Percentiles rank a stretch among this genome's conserved stretches.
phyloP scores from a whole-genome alignment of 2,113 vertebrate species.

The Anser cygnoides region DNA sequence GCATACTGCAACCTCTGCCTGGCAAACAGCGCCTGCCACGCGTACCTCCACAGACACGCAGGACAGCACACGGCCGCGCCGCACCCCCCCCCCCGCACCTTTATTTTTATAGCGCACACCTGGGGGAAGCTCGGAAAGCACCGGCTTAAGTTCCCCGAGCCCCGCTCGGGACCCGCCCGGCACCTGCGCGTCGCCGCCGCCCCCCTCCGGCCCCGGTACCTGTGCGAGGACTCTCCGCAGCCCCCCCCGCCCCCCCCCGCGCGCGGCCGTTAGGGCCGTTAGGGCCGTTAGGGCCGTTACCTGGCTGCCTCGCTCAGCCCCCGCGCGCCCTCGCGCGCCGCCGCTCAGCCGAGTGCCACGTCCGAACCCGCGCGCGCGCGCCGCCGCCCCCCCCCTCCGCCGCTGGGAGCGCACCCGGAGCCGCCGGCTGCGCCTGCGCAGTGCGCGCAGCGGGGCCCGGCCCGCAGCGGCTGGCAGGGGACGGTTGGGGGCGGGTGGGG shows the following conservation, averaged over 20 bases:
- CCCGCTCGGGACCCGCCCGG: too few relatives aligned
- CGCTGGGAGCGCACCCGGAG: not conserved
- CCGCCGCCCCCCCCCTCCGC: not conserved
- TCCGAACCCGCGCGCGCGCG: too few relatives aligned
- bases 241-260: too few relatives aligned
- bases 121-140: not conserved
- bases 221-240: too few relatives aligned
- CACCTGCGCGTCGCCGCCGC: not conserved
- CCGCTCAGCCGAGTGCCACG: too few relatives aligned
- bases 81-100: accelerated
- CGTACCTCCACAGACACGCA: accelerated
- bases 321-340: too few relatives aligned
- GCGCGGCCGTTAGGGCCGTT: too few relatives aligned
- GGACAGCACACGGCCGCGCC: accelerated
- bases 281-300: too few relatives aligned
- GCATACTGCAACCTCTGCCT: accelerated
- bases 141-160: not conserved
- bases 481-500: not conserved
- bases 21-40: accelerated
- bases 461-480: not conserved
- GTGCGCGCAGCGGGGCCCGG: not conserved
- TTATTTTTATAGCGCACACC: too few relatives aligned
- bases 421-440: not conserved
- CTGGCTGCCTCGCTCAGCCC: too few relatives aligned
- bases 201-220: too few relatives aligned